These are phyloP conservation scores for Enteromius viviparus DNA, from an alignment of 2,797 vertebrate species.

Conservation along the genomic window DNA sequence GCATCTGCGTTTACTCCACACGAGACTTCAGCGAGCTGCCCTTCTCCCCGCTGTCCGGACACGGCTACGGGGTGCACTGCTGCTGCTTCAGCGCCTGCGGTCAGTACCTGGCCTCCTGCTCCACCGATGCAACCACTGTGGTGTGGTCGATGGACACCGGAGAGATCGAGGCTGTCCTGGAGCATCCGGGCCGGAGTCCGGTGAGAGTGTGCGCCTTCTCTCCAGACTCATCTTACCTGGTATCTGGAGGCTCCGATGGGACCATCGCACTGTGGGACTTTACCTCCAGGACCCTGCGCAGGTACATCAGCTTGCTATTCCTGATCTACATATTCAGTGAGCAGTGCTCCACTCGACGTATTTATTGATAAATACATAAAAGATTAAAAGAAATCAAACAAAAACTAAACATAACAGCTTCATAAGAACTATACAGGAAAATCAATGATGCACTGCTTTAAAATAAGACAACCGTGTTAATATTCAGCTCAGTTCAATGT, in stretches of 20 bases:
- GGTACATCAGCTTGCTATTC: conserved; percentile 6
- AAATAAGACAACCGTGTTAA: not conserved
- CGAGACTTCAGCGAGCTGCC: conserved; percentile 81
- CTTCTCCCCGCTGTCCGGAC: conserved; percentile 87
- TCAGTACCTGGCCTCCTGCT: conserved; percentile 86
- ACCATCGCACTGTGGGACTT: conserved; percentile 87
- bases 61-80: conserved; percentile 91
- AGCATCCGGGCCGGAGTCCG: conserved; percentile 85
- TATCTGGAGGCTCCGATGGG: conserved; percentile 89
- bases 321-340: not conserved
- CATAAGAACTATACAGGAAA: not conserved
- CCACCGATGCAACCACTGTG: conserved; percentile 87
- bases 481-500: not conserved
- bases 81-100: conserved; percentile 92
- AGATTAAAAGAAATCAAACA: not conserved
- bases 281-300: conserved; percentile 71
- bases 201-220: conserved; percentile 88
- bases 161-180: conserved; percentile 77
- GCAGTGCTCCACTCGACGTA: not conserved
- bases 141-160: conserved; percentile 84
- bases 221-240: conserved; percentile 73
- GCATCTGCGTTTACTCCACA: conserved; percentile 82
- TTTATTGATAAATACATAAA: not conserved
- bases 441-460: not conserved
- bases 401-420: not conserved